Percentiles rank a stretch among this genome's conserved stretches.
phyloP scores from a whole-genome alignment of 1,140 invertebrate species.

The Pseudachorutes palmiensis region DNA sequence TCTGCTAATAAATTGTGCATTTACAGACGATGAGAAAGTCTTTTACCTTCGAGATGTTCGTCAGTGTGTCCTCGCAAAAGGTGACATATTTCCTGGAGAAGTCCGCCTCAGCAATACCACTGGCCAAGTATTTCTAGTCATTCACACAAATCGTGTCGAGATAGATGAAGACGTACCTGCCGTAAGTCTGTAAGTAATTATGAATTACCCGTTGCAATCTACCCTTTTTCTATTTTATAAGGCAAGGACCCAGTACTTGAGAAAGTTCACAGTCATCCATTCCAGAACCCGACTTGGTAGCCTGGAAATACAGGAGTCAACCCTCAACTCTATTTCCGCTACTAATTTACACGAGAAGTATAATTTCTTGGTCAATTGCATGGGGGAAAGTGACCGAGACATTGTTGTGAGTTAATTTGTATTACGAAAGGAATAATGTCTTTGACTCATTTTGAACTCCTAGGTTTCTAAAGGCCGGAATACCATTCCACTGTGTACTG shows the following conservation, averaged over 20 bases:
- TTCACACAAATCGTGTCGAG: background rate
- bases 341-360: background rate
- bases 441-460: background rate
- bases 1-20: background rate
- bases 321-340: background rate
- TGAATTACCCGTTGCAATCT: too few relatives aligned
- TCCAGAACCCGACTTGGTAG: background rate
- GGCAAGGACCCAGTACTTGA: background rate
- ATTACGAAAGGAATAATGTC: background rate
- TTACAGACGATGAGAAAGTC: background rate
- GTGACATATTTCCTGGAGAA: background rate
- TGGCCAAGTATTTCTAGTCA: background rate
- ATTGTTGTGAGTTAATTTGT: background rate
- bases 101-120: background rate
- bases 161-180: background rate
- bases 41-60: background rate
- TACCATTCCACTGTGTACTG: background rate
- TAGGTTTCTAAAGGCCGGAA: background rate
- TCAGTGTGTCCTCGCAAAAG: background rate
- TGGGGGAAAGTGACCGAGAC: background rate
- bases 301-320: background rate
- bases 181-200: too few relatives aligned
- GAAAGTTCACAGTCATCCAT: background rate
- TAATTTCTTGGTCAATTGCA: background rate
- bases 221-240: background rate